These are phyloP conservation scores for Pterois miles DNA, from an alignment of 2,797 vertebrate genomes.

Conservation along the genomic window DNA sequence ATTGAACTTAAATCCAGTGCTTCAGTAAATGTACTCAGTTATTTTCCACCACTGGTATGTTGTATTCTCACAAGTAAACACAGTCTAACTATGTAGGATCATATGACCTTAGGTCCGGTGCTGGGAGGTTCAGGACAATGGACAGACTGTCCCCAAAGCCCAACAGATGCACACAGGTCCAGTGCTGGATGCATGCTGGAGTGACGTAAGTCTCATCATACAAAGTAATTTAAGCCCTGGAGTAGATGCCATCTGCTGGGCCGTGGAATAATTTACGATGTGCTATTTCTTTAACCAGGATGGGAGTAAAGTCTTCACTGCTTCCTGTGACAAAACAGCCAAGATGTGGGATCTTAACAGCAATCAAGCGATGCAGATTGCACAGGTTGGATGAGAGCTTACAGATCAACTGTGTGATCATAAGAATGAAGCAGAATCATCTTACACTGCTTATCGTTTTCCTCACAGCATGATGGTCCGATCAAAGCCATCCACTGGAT, in stretches of 20 bases:
- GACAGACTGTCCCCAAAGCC: conserved; percentile 98
- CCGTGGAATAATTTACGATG: conserved; percentile 8
- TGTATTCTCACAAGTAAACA: background rate
- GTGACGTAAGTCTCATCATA: conserved; percentile 86
- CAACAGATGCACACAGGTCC: conserved; percentile 99
- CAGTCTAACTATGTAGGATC: background rate
- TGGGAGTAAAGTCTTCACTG: conserved; percentile 98
- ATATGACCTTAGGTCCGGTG: conserved; percentile 89
- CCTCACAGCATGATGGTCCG: conserved; percentile 92
- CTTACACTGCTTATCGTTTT: conserved; percentile 4
- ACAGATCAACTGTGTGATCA: background rate
- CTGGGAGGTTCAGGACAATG: conserved; percentile 99
- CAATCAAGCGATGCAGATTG: conserved; percentile 98
- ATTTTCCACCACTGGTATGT: too few species aligned
- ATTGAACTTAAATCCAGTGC: too few species aligned
- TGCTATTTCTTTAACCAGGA: conserved; percentile 82
- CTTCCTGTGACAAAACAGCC: conserved; percentile 98
- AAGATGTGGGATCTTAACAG: conserved; percentile 99
- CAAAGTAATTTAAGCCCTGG: background rate
- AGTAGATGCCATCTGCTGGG: background rate
- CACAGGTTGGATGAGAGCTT: conserved; percentile 84
- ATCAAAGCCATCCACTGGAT: conserved; percentile 98
- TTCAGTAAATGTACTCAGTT: too few species aligned
- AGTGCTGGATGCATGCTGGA: conserved; percentile 95
- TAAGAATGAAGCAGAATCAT: background rate